These are phyloP conservation scores for Microtus richardsoni DNA, from an alignment of 2,113 vertebrate species.

Conservation along the genomic window DNA sequence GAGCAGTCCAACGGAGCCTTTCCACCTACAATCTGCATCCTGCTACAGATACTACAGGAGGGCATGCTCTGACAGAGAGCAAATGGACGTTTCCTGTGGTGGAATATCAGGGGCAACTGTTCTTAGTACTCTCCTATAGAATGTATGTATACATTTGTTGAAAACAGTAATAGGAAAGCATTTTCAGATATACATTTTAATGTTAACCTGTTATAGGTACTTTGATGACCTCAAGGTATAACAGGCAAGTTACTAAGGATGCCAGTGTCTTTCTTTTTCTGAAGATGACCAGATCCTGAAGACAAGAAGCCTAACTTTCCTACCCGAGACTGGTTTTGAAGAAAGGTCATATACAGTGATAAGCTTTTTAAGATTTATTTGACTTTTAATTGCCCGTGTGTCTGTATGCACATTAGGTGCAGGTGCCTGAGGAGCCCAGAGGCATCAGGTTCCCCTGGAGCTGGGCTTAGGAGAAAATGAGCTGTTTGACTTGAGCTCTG, in stretches of 20 bases:
- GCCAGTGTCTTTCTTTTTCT: neutral
- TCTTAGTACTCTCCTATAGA: neutral
- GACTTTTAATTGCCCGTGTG: neutral
- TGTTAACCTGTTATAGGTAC: neutral
- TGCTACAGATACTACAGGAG: neutral
- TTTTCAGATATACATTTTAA: conserved; percentile 46
- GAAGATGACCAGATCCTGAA: neutral
- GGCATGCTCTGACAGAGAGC: neutral
- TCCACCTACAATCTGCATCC: neutral
- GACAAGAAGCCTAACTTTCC: neutral
- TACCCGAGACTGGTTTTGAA: neutral
- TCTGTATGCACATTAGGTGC: neutral
- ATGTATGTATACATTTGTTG: neutral
- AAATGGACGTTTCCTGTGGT: neutral
- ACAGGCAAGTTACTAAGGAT: neutral
- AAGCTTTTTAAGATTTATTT: neutral
- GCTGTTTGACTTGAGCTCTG: neutral
- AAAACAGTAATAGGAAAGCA: conserved; percentile 33
- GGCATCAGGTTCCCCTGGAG: neutral
- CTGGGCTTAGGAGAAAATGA: neutral
- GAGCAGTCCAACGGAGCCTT: neutral
- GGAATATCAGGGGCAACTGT: neutral
- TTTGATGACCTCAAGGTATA: neutral
- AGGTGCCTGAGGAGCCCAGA: neutral
- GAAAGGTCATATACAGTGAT: neutral